Evolutionary conservation across 2,113 vertebrate species (phyloP).

Genomic region (Progne subis): DNA sequence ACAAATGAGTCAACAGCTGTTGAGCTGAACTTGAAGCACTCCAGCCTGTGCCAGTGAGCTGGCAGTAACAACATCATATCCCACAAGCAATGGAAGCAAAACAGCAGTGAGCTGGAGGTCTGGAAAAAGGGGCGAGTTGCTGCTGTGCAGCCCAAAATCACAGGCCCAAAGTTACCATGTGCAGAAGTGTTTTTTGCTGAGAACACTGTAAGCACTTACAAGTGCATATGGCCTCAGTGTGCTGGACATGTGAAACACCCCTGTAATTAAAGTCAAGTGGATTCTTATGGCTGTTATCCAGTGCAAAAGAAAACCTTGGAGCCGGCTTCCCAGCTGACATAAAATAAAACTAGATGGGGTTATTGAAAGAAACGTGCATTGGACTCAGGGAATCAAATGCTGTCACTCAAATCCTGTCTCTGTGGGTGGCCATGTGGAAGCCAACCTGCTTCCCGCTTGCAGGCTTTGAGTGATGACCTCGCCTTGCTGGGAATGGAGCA

Average conservation of each 20-base stretch:
- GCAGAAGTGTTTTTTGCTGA: neutral
- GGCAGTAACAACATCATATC: neutral
- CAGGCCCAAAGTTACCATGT: neutral
- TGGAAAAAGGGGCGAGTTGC: neutral
- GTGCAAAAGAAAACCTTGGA: neutral
- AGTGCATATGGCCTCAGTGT: neutral
- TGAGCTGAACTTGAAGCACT: neutral
- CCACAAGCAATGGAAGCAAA: neutral
- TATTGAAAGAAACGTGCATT: neutral
- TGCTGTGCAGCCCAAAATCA: neutral
- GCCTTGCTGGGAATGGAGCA: neutral
- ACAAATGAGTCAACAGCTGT: neutral
- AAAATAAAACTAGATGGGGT: neutral
- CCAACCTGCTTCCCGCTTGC: neutral
- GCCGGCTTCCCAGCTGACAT: neutral
- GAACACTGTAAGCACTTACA: neutral
- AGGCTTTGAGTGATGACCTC: neutral
- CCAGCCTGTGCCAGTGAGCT: neutral
- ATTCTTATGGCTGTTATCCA: neutral
- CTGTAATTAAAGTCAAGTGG: neutral
- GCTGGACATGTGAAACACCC: neutral
- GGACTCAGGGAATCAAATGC: neutral
- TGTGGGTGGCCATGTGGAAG: neutral
- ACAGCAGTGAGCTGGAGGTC: accelerated
- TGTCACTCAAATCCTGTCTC: neutral